Conservation (phyloP, 2,113 vertebrate species). For the Clarias macrocephalus region DNA sequence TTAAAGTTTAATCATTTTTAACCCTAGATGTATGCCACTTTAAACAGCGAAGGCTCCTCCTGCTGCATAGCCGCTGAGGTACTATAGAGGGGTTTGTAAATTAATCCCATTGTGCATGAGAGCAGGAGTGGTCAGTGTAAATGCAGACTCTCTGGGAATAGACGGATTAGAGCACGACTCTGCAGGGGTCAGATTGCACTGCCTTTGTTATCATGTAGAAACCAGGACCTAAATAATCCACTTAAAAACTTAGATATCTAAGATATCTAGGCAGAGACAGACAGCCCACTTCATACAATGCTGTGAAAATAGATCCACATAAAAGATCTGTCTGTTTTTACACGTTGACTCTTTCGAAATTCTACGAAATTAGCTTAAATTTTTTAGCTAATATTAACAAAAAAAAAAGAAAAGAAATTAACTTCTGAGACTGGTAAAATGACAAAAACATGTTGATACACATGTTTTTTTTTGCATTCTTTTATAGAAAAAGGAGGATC, state of each 20-base stretch:
- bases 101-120: conserved; percentile 40
- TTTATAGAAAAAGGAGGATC: no score
- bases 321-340: neutral
- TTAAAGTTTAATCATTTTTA: neutral
- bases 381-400: no score
- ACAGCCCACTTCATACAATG: neutral
- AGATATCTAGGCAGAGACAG: neutral
- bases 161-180: conserved; percentile 40
- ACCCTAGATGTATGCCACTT: neutral
- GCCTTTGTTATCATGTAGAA: conserved; percentile 33
- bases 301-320: neutral
- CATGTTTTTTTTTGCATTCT: no score
- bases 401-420: no score
- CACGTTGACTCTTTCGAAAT: neutral
- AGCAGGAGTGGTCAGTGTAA: conserved; percentile 37
- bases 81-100: conserved; percentile 18
- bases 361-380: neutral
- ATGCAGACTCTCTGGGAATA: conserved; percentile 25
- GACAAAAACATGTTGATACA: neutral
- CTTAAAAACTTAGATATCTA: conserved; percentile 10
- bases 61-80: neutral
- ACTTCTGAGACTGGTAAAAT: neutral
- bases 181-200: conserved; percentile 23
- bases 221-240: conserved; percentile 14
- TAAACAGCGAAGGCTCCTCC: neutral